Evolutionary conservation across 2,797 vertebrate species (phyloP).

Genomic region (Chaenodraco wilsoni): DNA sequence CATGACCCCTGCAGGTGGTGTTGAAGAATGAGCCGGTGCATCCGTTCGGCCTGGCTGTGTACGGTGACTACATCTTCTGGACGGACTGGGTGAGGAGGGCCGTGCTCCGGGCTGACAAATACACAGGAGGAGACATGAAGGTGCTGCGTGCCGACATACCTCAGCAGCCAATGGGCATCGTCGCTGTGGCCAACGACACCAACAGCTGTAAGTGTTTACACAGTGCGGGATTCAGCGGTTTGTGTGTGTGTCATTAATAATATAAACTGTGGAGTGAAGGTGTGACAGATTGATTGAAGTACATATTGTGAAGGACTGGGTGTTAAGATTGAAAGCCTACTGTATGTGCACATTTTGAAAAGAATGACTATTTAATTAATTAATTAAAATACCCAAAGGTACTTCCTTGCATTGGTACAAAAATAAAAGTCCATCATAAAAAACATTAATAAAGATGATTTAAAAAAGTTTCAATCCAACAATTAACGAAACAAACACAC

Average conservation of each 20-base stretch:
- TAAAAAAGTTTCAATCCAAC: too few species aligned
- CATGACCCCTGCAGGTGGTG: conserved; percentile 86
- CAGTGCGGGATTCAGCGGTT: neutral
- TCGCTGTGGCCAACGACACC: conserved; percentile 97
- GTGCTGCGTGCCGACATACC: conserved; percentile 95
- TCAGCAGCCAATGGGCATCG: conserved; percentile 98
- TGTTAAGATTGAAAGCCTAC: neutral
- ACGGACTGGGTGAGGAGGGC: conserved; percentile 98
- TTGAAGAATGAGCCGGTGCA: conserved; percentile 95
- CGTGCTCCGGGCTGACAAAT: conserved; percentile 95
- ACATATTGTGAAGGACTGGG: neutral
- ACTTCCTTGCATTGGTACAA: neutral
- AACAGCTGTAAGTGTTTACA: conserved; percentile 92
- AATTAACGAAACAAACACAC: too few species aligned
- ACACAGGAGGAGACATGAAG: conserved; percentile 94
- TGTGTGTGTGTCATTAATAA: neutral
- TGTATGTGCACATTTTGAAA: neutral
- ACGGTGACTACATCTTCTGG: conserved; percentile 98
- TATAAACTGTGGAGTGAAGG: neutral
- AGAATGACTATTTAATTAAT: too few species aligned
- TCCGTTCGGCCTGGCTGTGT: conserved; percentile 95
- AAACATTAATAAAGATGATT: neutral
- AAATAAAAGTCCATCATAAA: neutral
- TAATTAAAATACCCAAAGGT: neutral
- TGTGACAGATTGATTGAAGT: neutral